Evolutionary conservation across 2,888 invertebrate species (phyloP).

Genomic region (Punctoribates punctum): DNA sequence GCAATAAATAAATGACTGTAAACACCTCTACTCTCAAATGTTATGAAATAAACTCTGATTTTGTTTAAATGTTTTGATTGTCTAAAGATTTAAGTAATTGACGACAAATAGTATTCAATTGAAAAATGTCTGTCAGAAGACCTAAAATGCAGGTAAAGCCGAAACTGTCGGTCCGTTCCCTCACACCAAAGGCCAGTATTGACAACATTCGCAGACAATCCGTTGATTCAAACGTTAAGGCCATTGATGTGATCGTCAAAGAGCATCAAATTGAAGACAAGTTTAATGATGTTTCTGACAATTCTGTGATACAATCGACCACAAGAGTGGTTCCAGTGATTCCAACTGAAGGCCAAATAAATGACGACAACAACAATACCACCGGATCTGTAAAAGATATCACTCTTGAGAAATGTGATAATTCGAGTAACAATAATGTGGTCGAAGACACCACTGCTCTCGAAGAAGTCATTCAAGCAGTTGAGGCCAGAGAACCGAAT

Average conservation of each 20-base stretch:
- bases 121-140: conserved; percentile 20
- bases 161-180: background rate
- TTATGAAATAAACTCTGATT: background rate
- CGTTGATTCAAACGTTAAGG: background rate
- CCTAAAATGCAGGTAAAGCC: conserved; percentile 33
- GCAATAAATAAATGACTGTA: too few relatives aligned
- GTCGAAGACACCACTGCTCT: background rate
- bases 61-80: background rate
- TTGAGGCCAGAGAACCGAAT: background rate
- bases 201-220: background rate
- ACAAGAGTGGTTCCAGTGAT: background rate
- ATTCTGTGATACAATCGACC: background rate
- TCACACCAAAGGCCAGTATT: background rate
- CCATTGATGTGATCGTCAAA: background rate
- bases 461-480: background rate
- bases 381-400: background rate
- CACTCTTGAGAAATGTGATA: background rate
- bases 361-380: background rate
- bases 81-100: background rate
- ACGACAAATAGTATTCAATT: background rate
- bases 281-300: background rate
- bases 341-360: background rate
- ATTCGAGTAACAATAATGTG: background rate
- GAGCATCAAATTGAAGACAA: background rate
- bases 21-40: background rate